phyloP scores from a whole-genome alignment of 2,113 vertebrate genomes.

The Oreotrochilus melanogaster region DNA sequence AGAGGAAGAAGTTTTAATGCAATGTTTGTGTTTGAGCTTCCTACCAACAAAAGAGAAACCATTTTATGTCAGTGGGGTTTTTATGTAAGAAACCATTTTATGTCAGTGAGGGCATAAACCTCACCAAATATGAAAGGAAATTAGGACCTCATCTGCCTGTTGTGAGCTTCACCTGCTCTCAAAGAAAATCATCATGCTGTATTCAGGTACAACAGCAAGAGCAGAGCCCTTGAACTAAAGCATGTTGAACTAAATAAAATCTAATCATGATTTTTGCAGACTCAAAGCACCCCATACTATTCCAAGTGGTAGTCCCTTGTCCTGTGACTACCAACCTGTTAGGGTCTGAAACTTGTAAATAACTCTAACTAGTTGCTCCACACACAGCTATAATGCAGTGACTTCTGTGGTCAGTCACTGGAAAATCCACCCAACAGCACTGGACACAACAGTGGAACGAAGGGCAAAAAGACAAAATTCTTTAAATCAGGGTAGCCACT shows the following conservation, averaged over 20 bases:
- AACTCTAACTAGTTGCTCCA: background rate
- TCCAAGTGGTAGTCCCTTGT: background rate
- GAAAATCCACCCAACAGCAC: background rate
- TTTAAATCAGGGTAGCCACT: background rate
- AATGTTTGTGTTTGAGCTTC: background rate
- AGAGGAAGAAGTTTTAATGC: background rate
- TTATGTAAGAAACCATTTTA: background rate
- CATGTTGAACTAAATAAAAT: background rate
- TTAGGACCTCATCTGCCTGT: background rate
- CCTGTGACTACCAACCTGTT: background rate
- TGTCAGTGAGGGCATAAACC: background rate
- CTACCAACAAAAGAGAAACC: background rate
- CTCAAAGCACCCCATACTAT: accelerated
- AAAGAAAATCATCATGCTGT: background rate
- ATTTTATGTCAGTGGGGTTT: background rate
- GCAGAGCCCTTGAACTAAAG: background rate
- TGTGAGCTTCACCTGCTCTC: background rate
- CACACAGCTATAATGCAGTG: background rate
- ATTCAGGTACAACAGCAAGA: background rate
- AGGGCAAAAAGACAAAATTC: background rate
- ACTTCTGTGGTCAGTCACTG: background rate
- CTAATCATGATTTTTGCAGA: background rate
- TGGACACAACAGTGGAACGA: background rate
- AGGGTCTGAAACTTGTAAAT: background rate
- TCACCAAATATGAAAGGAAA: background rate